A percentile compares a stretch with the other conserved stretches of the same genome.
Conservation (phyloP, 2,888 invertebrate species). For the Ormyrus nitidulus region DNA sequence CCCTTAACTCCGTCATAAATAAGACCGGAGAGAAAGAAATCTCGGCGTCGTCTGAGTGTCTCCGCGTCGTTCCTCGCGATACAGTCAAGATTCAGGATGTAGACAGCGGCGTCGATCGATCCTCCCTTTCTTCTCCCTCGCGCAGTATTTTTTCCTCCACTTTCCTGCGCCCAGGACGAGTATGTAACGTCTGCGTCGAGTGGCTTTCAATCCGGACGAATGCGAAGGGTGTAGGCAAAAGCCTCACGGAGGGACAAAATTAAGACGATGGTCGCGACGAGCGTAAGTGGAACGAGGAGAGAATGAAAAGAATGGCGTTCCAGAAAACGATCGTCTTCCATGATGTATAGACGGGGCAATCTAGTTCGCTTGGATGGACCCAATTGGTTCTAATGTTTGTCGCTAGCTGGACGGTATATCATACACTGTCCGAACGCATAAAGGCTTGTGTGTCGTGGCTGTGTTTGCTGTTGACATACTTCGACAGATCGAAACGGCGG, state of each 20-base stretch:
- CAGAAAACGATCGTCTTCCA: background rate
- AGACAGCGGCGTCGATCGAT: too few species aligned
- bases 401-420: background rate
- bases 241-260: background rate
- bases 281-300: background rate
- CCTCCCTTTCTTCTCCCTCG: too few species aligned
- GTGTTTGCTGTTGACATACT: constrained; percentile 20
- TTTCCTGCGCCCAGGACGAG: background rate
- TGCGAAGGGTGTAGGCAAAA: background rate
- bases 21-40: too few species aligned
- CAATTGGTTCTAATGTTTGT: constrained; percentile 28
- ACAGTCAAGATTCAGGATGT: too few species aligned
- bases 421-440: background rate
- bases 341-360: background rate
- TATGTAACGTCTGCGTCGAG: background rate
- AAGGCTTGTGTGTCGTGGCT: background rate
- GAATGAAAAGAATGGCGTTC: constrained; percentile 21
- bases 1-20: too few species aligned
- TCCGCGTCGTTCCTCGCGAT: too few species aligned
- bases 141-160: background rate
- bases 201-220: background rate
- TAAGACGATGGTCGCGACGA: background rate
- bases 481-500: background rate
- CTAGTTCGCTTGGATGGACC: background rate
- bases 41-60: too few species aligned